Evolutionary conservation across 1,140 invertebrate genomes (phyloP).

Genomic region (Harlomillsia oculata): DNA sequence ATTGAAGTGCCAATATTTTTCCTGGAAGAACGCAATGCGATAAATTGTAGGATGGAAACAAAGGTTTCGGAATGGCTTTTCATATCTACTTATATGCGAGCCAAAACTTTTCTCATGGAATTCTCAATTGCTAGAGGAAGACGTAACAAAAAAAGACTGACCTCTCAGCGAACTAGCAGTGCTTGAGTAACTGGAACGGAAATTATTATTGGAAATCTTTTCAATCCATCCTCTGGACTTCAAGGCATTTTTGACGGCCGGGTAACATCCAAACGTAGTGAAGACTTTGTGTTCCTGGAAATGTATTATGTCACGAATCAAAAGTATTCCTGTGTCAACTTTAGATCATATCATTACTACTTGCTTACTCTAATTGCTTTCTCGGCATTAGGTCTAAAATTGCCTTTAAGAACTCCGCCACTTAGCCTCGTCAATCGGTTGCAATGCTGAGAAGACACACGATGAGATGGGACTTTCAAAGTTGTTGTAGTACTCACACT

Average conservation of each 20-base stretch:
- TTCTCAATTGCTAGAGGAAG: no score
- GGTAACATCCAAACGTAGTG: conserved; percentile 46
- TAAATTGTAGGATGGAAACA: no score
- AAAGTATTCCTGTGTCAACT: background rate
- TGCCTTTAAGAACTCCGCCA: conserved; percentile 2
- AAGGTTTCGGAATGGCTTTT: no score
- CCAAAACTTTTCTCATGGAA: no score
- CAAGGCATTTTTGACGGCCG: conserved; percentile 43
- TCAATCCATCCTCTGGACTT: conserved; percentile 39
- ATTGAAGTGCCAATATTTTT: no score
- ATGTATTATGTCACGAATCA: background rate
- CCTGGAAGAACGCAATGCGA: no score
- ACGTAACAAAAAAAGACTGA: no score
- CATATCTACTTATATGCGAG: no score
- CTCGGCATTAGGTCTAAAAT: conserved; percentile 19
- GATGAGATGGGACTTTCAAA: no score
- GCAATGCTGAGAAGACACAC: no score
- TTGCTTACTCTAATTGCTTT: conserved; percentile 21
- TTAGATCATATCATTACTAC: background rate
- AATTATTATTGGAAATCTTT: conserved; percentile 7
- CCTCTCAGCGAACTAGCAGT: no score
- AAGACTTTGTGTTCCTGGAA: conserved; percentile 45
- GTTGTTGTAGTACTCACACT: no score
- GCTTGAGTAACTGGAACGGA: conserved; percentile 5
- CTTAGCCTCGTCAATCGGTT: background rate